Evolutionary conservation across 2,113 vertebrate species (phyloP), one percentile per base, ranked within the genome.

Genomic region (Scopus umbretta): DNA sequence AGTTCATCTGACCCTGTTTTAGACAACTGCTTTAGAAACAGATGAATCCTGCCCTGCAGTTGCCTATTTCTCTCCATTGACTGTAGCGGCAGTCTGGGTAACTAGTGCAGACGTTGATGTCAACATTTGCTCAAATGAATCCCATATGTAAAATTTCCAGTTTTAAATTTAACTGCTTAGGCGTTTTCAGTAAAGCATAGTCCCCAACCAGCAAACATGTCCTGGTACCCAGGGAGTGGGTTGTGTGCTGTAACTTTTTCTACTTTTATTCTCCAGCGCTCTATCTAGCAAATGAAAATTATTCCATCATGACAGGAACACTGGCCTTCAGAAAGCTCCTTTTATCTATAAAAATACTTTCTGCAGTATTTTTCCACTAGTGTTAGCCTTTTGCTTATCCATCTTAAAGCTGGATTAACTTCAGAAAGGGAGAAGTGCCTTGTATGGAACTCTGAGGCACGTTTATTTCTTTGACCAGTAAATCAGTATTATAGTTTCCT

Each of bases 331-430:
- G 92, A 97, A 96, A 91, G 92, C 91, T 95, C 55, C 71, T 94
- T 94, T 95, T 97, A 95, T 96, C 94, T 96, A 71, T 79, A 90
- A 76, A 89, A 85, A 94, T 92, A 73, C 62, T 88, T 96, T 80
- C 74, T 80, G 66, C 0, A 25, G 89, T 85, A 76, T 96, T 88
- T 88, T 94, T 89, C 71, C 84, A 87, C 91, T 80, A 13, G 67
- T 9, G 26, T 62, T 73, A 58, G 82, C 66, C 78, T 93, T 95
- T 86, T 95, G 80, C 79, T 92, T 97, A 86, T 94, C 90, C 88
- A 86, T 94, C 83, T 91, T 79, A 83, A 76, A 80, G 90, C 81
- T 95, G 96, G 94, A 96, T 90, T 97, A 95, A 93, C 92, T 97
- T 95, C 92, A 96, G 92, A 94, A 90, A 90, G 86, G 84, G 63